These are phyloP conservation scores for Eulimnadia texana DNA, from an alignment of 1,140 invertebrate species.

Conservation along the genomic window DNA sequence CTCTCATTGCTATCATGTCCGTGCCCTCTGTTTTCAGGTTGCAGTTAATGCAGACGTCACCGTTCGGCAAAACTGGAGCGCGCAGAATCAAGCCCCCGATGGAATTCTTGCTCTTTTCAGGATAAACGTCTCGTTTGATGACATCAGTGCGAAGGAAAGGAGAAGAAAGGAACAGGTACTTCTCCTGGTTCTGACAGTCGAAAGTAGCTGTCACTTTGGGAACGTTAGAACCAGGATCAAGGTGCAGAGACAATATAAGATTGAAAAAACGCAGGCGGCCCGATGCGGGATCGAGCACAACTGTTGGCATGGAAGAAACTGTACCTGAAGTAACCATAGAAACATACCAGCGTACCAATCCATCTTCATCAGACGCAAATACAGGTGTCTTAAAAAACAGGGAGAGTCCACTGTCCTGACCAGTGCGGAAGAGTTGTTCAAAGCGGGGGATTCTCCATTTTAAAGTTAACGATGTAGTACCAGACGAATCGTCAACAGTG, in stretches of 20 bases:
- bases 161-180: not conserved
- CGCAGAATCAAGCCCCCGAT: not conserved
- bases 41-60: not conserved
- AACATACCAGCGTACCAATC: not conserved
- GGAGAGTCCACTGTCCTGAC: not conserved
- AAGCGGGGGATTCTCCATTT: not conserved
- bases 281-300: not conserved
- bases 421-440: not conserved
- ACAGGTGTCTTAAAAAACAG: not conserved
- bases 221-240: not conserved
- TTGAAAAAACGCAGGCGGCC: too few species aligned
- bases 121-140: not conserved
- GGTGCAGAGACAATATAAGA: not conserved
- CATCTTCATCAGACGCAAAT: not conserved
- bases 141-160: not conserved
- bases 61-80: not conserved
- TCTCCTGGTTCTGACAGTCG: not conserved
- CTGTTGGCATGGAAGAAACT: not conserved
- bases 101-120: not conserved
- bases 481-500: too few species aligned
- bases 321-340: not conserved
- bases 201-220: not conserved
- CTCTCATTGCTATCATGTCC: not conserved
- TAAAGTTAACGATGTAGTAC: not conserved
- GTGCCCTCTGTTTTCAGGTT: not conserved